Evolutionary conservation across 2,888 invertebrate genomes (phyloP).

Genomic region (Timema cristinae): DNA sequence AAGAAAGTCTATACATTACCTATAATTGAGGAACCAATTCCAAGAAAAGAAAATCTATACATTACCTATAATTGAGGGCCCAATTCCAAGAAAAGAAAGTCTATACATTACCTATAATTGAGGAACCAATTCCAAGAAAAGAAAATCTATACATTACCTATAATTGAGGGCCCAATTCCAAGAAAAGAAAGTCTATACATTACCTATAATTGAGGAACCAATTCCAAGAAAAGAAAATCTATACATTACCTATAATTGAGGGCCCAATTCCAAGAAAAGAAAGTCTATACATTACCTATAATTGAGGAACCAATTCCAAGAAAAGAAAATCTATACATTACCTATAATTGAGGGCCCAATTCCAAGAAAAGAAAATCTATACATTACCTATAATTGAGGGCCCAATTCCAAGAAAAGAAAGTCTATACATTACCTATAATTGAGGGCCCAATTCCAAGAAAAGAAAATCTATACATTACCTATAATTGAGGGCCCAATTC

Average conservation of each 20-base stretch:
- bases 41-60: conserved; percentile 44
- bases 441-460: conserved; percentile 50
- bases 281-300: conserved; percentile 40
- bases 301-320: conserved; percentile 50
- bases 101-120: conserved; percentile 43
- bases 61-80: conserved; percentile 47
- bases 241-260: conserved; percentile 45
- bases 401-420: conserved; percentile 49
- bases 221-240: conserved; percentile 46
- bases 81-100: conserved; percentile 48
- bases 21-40: conserved; percentile 51
- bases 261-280: conserved; percentile 50
- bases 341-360: conserved; percentile 51
- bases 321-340: conserved; percentile 42
- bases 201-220: conserved; percentile 50
- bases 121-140: conserved; percentile 50
- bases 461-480: conserved; percentile 42
- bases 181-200: conserved; percentile 41
- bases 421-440: conserved; percentile 41
- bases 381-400: conserved; percentile 45
- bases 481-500: conserved; percentile 51
- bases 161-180: conserved; percentile 51
- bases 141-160: conserved; percentile 40
- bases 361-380: conserved; percentile 45
- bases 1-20: conserved; percentile 40